These are phyloP conservation scores for Isaurus tuberculatus DNA, from an alignment of 92 coral and sea anemone species.

Conservation along the genomic window DNA sequence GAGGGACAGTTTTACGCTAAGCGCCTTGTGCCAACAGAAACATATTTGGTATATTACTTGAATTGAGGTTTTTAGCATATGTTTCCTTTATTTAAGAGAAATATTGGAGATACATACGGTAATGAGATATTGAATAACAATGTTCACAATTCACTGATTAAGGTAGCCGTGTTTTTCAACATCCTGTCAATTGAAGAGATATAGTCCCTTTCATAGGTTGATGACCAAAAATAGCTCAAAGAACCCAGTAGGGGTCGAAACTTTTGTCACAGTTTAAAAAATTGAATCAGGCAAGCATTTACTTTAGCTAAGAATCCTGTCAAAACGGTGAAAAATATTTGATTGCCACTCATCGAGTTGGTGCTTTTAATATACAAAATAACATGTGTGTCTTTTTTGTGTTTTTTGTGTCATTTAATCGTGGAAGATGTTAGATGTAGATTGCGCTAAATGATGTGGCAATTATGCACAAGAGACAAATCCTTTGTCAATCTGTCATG, in stretches of 20 bases:
- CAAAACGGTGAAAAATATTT: background rate
- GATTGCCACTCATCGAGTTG: background rate
- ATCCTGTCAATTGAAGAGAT: slow-evolving; percentile 31
- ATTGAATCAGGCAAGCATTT: slow-evolving; percentile 11
- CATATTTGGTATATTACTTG: background rate
- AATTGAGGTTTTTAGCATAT: background rate
- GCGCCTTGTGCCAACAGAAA: background rate
- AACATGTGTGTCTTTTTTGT: background rate
- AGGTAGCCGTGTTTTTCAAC: slow-evolving; percentile 8
- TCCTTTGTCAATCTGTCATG: slow-evolving; percentile 28
- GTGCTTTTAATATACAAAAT: background rate
- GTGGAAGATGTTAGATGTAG: no score
- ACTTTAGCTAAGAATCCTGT: background rate
- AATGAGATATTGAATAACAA: slow-evolving; percentile 2
- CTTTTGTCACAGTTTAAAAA: background rate
- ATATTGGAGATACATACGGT: background rate
- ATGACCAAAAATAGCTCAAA: slow-evolving; percentile 43
- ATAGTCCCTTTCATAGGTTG: background rate
- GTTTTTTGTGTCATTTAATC: background rate
- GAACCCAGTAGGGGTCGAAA: slow-evolving; percentile 14
- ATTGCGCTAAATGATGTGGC: no score
- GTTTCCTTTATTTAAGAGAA: background rate
- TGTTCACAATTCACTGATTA: slow-evolving; percentile 2
- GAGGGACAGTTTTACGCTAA: slow-evolving; percentile 15
- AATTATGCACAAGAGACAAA: slow-evolving; percentile 34